phyloP scores from a whole-genome alignment of 2,888 invertebrate species.

The Lithosia quadra region DNA sequence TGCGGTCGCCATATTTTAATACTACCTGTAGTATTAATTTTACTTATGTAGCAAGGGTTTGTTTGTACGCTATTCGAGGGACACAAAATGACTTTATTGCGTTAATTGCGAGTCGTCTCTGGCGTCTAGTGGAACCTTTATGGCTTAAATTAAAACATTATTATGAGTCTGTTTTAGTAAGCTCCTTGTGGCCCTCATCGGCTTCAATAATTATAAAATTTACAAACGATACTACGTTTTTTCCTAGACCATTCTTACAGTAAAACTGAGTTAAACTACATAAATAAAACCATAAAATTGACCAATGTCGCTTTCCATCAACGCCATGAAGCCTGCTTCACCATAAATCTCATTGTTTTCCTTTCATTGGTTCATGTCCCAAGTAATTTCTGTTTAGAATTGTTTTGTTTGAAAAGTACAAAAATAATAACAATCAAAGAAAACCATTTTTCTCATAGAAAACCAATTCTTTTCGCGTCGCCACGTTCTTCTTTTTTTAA shows the following conservation, averaged over 20 bases:
- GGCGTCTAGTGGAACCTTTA: slow-evolving; percentile 57
- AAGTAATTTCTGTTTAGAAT: slow-evolving; percentile 37
- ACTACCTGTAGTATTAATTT: slow-evolving; percentile 65
- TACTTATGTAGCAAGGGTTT: slow-evolving; percentile 64
- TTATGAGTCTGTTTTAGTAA: slow-evolving; percentile 47
- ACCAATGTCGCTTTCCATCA: not conserved
- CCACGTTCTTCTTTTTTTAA: slow-evolving; percentile 1
- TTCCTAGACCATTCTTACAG: not conserved
- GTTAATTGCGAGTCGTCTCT: slow-evolving; percentile 66
- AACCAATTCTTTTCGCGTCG: slow-evolving; percentile 19
- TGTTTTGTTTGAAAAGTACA: slow-evolving; percentile 33
- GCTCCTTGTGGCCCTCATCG: slow-evolving; percentile 28
- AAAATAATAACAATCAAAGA: slow-evolving; percentile 37
- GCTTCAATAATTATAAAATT: slow-evolving; percentile 27
- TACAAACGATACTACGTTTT: slow-evolving; percentile 21
- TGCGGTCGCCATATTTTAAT: slow-evolving; percentile 56
- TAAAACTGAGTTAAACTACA: not conserved
- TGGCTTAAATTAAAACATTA: slow-evolving; percentile 64
- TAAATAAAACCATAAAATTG: not conserved
- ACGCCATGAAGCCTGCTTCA: not conserved
- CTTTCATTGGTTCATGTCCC: slow-evolving; percentile 33
- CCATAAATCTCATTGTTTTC: not conserved
- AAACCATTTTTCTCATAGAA: slow-evolving; percentile 22
- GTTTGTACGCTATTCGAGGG: slow-evolving; percentile 64
- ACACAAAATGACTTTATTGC: slow-evolving; percentile 71